phyloP scores from a whole-genome alignment of 2,888 invertebrate species.

The Bombylius major region DNA sequence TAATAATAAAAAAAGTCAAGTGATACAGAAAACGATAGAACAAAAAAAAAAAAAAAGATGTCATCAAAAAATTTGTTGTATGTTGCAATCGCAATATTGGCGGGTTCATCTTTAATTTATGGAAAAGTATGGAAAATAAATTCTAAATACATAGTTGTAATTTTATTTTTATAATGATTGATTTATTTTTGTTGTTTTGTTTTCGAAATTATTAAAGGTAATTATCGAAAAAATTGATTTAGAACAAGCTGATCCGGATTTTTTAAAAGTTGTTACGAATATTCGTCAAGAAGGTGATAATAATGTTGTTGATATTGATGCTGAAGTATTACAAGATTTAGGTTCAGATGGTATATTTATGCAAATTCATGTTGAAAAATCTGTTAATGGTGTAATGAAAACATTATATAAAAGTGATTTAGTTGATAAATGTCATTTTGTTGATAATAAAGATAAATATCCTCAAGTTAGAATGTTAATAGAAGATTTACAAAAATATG shows the following conservation, averaged over 20 bases:
- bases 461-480: conserved; percentile 6
- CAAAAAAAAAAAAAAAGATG: no score
- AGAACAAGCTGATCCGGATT: conserved; percentile 8
- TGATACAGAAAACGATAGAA: no score
- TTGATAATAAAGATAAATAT: conserved; percentile 9
- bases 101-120: background rate
- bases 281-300: conserved; percentile 4
- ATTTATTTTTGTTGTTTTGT: background rate
- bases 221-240: background rate
- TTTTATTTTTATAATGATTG: background rate
- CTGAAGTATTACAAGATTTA: conserved; percentile 8
- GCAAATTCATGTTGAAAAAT: conserved; percentile 9
- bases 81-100: no score
- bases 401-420: conserved; percentile 9
- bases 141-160: no score
- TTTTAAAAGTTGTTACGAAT: conserved; percentile 4
- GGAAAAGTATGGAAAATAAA: background rate
- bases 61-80: no score
- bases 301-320: conserved; percentile 8
- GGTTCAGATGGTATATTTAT: conserved; percentile 4
- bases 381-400: background rate
- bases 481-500: conserved; percentile 8
- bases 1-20: no score
- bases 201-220: background rate
- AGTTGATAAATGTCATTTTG: conserved; percentile 10